phyloP scores from a whole-genome alignment of 1,140 invertebrate genomes.

The Sarcophaga bullata region DNA sequence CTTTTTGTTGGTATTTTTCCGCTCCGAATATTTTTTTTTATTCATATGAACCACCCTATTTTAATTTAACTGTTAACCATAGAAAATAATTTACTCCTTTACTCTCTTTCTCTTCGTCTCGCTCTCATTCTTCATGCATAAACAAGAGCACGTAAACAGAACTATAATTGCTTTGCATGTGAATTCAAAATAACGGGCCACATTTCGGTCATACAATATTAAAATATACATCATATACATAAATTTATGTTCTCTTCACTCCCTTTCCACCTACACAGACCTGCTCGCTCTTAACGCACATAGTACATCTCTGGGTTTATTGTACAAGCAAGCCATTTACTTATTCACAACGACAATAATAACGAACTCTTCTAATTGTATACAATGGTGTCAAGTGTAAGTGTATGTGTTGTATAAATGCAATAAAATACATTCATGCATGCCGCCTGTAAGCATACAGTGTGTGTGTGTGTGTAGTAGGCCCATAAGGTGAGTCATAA shows the following conservation, averaged over 20 bases:
- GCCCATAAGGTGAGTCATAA: constrained; percentile 19
- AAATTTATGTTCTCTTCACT: too few relatives aligned
- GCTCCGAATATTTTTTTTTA: too few relatives aligned
- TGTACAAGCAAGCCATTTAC: neutral
- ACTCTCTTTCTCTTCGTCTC: too few relatives aligned
- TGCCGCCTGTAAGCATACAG: too few relatives aligned
- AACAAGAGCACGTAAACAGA: too few relatives aligned
- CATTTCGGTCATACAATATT: neutral
- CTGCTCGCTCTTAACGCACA: neutral
- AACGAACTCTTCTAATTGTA: constrained; percentile 7
- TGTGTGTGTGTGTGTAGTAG: neutral
- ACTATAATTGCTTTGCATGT: constrained; percentile 18
- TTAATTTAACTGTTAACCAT: neutral
- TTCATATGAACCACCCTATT: too few relatives aligned
- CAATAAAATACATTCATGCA: too few relatives aligned
- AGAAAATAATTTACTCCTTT: neutral
- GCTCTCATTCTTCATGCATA: too few relatives aligned
- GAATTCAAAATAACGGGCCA: neutral
- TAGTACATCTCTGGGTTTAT: neutral
- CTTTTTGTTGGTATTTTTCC: too few relatives aligned
- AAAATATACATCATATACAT: neutral
- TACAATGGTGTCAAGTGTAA: neutral
- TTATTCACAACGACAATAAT: neutral
- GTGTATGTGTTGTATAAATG: too few relatives aligned
- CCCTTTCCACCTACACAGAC: neutral